Base-by-base conservation (phyloP, 2,113 vertebrate genomes). In the Scophthalmus maximus region DNA sequence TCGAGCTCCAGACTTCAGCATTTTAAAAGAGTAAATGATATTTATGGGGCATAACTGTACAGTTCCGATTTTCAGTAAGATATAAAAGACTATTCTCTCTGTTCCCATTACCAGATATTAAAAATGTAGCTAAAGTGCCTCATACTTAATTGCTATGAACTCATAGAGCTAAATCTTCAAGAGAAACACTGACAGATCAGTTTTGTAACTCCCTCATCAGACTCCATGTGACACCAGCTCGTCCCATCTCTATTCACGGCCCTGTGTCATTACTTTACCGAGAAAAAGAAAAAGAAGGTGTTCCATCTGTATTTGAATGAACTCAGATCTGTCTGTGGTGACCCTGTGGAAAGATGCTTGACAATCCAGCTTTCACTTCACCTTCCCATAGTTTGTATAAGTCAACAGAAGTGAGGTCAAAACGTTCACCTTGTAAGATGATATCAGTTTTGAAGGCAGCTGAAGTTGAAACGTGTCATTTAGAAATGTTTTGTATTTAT, bases 381-480 rank as follows among this genome's bases (percentile, higher is more conserved):
- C 57, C 68, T 50, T 50, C 32, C 60, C 30, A 36, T 12, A 14
- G 11, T 36, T 15, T 52, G 68, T 49, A 34, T 56, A n/a, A n/a
- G 62, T 63, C 57, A 66, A 71, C 78, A 82, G 47, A 59, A 47
- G 38, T 1, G 53, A 83, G 75, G 72, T 81, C 22, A 68, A 80
- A 83, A 46, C 68, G 53, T 66, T 87, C 69, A 86, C 83, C 81
- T 87, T 82, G 70, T 42, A 78, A 82, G 20, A 20, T 6, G 61
- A 36, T 22, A 50, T 22, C 44, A 36, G 34, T 12, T 36, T 66
- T 25, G 22, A 50, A 20, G n/a, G 26, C 34, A 30, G 26, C 29
- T 34, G 50, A 32, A 32, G n/a, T n/a, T 32, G 30, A 8, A 32
- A 32, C 4, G 30, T 42, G 40, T 42, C 17, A 17, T 42, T 42